Evolutionary conservation across 1,140 invertebrate genomes (phyloP).

Genomic region (Dysdera silvatica): DNA sequence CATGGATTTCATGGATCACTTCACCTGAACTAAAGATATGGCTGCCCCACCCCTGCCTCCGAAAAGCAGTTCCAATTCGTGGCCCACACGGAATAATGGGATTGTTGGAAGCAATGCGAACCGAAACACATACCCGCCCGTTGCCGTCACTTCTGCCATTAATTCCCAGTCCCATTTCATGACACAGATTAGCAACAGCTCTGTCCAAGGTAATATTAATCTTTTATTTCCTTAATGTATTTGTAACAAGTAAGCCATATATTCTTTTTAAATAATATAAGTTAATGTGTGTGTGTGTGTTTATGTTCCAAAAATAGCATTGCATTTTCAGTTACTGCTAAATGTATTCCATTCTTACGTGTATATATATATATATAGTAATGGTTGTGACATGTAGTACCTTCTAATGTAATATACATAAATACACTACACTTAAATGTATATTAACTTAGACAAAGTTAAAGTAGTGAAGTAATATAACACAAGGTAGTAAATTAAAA

Average conservation of each 20-base stretch:
- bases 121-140: neutral
- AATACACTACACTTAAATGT: too few relatives aligned
- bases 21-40: conserved; percentile 18
- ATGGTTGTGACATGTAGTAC: too few relatives aligned
- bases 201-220: neutral
- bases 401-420: too few relatives aligned
- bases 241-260: neutral
- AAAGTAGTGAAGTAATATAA: too few relatives aligned
- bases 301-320: too few relatives aligned
- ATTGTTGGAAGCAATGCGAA: conserved; percentile 4
- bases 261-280: neutral
- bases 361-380: too few relatives aligned
- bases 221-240: neutral
- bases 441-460: too few relatives aligned
- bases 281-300: too few relatives aligned
- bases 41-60: conserved; percentile 25
- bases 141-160: neutral
- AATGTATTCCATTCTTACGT: too few relatives aligned
- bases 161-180: neutral
- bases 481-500: too few relatives aligned
- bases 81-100: conserved; percentile 9
- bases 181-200: neutral
- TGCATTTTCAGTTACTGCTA: too few relatives aligned
- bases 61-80: conserved; percentile 22
- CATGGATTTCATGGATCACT: conserved; percentile 27